Percentiles rank a stretch among this genome's conserved stretches.
Conservation (phyloP, 2,888 invertebrate genomes). For the Lampropteryx suffumata region DNA sequence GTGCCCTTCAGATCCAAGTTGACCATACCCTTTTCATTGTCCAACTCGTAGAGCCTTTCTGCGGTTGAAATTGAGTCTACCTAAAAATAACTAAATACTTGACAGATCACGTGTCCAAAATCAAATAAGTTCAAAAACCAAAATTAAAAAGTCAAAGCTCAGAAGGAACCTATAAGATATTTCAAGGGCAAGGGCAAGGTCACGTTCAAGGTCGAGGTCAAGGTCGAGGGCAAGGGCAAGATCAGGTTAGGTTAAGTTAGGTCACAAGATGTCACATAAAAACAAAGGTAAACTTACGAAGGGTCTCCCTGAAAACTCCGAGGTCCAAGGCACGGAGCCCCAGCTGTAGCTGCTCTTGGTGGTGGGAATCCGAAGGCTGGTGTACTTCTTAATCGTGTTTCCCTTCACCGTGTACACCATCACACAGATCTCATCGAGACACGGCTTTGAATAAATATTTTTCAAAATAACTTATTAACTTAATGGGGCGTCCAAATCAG, state of each 20-base stretch:
- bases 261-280: no score
- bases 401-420: slow-evolving; percentile 68
- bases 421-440: slow-evolving; percentile 81
- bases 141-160: no score
- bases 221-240: no score
- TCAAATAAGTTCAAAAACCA: no score
- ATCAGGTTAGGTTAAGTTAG: no score
- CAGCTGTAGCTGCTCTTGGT: slow-evolving; percentile 56
- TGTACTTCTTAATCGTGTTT: slow-evolving; percentile 61
- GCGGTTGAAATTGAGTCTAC: slow-evolving; percentile 68
- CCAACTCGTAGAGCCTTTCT: slow-evolving; percentile 64
- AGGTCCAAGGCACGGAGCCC: slow-evolving; percentile 64
- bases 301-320: slow-evolving; percentile 42
- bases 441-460: slow-evolving; percentile 77
- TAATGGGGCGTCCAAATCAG: no score
- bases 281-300: slow-evolving; percentile 49
- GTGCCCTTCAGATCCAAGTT: slow-evolving; percentile 57
- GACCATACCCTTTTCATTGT: slow-evolving; percentile 54
- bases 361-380: slow-evolving; percentile 51
- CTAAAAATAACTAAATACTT: slow-evolving; percentile 41
- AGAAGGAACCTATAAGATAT: no score
- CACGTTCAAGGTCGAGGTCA: no score
- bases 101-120: no score
- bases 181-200: no score
- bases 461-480: no score